phyloP scores from a whole-genome alignment of 2,888 invertebrate genomes.

The Plebejus argus region DNA sequence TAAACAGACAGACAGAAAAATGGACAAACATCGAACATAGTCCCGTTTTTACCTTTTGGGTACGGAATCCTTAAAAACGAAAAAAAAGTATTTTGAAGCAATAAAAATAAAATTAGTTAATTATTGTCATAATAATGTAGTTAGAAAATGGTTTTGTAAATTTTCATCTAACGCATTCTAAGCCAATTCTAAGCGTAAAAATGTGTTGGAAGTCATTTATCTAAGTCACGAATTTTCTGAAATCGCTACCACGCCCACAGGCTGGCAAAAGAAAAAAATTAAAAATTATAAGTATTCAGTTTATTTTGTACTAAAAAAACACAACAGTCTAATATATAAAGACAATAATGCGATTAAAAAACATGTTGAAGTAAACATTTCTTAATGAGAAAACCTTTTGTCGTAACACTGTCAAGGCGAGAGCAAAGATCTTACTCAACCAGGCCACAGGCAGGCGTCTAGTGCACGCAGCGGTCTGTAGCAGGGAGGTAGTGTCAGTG shows the following conservation, averaged over 20 bases:
- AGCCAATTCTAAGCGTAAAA: too few relatives aligned
- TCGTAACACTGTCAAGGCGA: slow-evolving; percentile 30
- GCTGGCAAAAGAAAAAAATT: neutral
- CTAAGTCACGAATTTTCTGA: neutral
- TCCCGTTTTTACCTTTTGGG: too few relatives aligned
- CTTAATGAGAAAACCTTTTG: neutral
- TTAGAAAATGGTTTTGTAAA: neutral
- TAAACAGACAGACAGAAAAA: too few relatives aligned
- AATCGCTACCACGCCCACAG: neutral
- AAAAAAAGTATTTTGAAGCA: neutral
- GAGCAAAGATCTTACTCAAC: neutral
- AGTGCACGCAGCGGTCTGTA: neutral
- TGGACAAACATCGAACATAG: too few relatives aligned
- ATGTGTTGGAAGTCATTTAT: neutral
- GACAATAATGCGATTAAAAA: neutral
- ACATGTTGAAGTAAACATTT: slow-evolving; percentile 1
- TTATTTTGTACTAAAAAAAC: neutral
- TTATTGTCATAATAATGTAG: too few relatives aligned
- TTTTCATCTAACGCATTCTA: too few relatives aligned
- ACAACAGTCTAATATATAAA: neutral
- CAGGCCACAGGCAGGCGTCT: neutral
- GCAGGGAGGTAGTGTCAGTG: neutral
- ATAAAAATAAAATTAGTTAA: neutral
- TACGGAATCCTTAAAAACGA: too few relatives aligned
- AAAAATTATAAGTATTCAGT: neutral